A percentile compares a stretch with the other conserved stretches of the same genome.
Conservation (phyloP, 2,113 vertebrate species). For the Embiotoca jacksoni region DNA sequence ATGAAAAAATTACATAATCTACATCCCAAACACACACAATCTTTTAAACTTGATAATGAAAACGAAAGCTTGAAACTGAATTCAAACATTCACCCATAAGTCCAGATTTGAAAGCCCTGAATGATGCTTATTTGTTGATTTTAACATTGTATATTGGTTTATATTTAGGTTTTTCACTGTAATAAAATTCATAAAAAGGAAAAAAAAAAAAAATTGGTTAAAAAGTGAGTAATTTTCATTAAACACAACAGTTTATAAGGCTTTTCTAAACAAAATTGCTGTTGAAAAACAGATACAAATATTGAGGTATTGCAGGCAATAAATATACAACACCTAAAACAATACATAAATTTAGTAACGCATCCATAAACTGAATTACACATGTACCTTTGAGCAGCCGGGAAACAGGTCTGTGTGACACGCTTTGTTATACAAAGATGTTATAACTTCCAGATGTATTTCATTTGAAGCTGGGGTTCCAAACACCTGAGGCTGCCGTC, state of each 20-base stretch:
- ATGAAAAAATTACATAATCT: too few species aligned
- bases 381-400: neutral
- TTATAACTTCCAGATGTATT: neutral
- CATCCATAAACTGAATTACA: neutral
- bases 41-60: neutral
- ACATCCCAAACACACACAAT: neutral
- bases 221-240: neutral
- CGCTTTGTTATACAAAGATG: neutral
- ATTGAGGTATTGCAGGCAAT: constrained; percentile 70
- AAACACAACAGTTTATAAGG: neutral
- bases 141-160: too few species aligned
- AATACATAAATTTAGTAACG: constrained; percentile 34
- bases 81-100: too few species aligned
- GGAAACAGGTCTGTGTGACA: neutral
- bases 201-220: neutral
- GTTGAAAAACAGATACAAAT: constrained; percentile 23
- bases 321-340: constrained; percentile 62
- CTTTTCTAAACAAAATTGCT: constrained; percentile 13
- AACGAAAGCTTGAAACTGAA: too few species aligned
- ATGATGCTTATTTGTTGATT: too few species aligned
- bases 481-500: constrained; percentile 83
- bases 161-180: too few species aligned
- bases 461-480: constrained; percentile 91
- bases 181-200: neutral
- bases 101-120: too few species aligned